These are phyloP conservation scores for Crepidodera aurea DNA, from an alignment of 2,888 invertebrate genomes.

Conservation along the genomic window DNA sequence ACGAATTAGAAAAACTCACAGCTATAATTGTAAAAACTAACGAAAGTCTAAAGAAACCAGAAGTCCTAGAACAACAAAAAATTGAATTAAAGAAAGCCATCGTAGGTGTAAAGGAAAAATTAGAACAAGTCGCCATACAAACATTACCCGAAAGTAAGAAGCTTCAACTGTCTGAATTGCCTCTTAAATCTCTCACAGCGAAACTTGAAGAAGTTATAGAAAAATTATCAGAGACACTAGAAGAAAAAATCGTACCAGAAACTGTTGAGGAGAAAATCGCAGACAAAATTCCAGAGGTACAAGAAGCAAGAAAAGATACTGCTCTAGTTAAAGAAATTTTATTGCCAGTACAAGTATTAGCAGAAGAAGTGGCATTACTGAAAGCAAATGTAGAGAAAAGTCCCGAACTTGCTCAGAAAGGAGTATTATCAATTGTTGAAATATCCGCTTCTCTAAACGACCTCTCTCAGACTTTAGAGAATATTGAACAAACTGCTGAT, in stretches of 20 bases:
- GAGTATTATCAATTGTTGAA: conserved; percentile 36
- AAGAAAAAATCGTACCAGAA: conserved; percentile 7
- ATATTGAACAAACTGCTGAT: conserved; percentile 22
- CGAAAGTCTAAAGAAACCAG: conserved; percentile 14
- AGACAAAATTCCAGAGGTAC: no score
- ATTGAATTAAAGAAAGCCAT: neutral
- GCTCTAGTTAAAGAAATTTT: conserved; percentile 23
- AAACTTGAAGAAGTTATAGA: neutral
- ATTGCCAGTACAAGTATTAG: conserved; percentile 34
- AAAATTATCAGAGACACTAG: conserved; percentile 1
- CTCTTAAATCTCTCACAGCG: conserved; percentile 20
- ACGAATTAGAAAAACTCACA: conserved; percentile 4
- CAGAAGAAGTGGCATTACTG: conserved; percentile 29
- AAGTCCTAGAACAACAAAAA: conserved; percentile 11
- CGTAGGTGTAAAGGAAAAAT: no score
- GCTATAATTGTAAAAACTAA: conserved; percentile 8
- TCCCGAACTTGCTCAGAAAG: conserved; percentile 32
- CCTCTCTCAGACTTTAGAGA: conserved; percentile 17
- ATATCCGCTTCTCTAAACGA: conserved; percentile 29
- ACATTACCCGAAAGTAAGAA: conserved; percentile 6
- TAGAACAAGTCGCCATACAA: no score
- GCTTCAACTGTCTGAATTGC: conserved; percentile 20
- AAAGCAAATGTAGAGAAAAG: conserved; percentile 32
- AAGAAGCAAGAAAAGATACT: conserved; percentile 14
- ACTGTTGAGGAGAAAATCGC: neutral